Evolutionary conservation across 1,140 invertebrate species (phyloP).

Genomic region (Helicorthomorpha holstii): DNA sequence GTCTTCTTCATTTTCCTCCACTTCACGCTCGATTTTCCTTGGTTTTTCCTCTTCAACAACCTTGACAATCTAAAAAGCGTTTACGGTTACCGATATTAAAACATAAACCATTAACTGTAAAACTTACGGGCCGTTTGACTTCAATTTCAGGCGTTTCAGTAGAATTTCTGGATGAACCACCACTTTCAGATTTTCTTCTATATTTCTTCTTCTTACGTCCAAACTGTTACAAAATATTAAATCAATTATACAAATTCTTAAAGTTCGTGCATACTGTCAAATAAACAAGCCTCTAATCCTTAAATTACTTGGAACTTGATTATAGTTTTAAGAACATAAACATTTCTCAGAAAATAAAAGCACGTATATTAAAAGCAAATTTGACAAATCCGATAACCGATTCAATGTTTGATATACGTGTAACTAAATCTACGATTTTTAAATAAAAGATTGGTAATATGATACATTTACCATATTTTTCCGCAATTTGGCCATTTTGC

Average conservation of each 20-base stretch:
- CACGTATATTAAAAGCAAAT: too few relatives aligned
- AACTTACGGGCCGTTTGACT: conserved; percentile 15
- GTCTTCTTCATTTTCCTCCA: conserved; percentile 27
- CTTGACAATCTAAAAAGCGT: not conserved
- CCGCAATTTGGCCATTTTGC: not conserved
- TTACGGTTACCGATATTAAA: not conserved
- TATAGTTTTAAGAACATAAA: too few relatives aligned
- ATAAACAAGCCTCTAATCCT: not conserved
- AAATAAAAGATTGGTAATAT: too few relatives aligned
- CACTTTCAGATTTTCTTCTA: conserved; percentile 18
- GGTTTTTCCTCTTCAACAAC: not conserved
- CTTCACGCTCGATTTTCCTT: conserved; percentile 5
- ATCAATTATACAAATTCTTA: not conserved
- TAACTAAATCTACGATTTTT: too few relatives aligned
- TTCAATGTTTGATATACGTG: too few relatives aligned
- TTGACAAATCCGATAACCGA: too few relatives aligned
- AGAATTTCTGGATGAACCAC: conserved; percentile 7
- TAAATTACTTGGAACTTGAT: too few relatives aligned
- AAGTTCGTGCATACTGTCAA: not conserved
- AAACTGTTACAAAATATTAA: conserved; percentile 34
- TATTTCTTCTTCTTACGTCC: conserved; percentile 68
- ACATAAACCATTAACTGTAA: not conserved
- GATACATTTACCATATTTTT: too few relatives aligned
- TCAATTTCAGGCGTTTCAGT: conserved; percentile 21
- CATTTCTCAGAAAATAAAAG: too few relatives aligned